Conservation (phyloP, 1,140 invertebrate species). For the Pseudomyrmex gracilis region DNA sequence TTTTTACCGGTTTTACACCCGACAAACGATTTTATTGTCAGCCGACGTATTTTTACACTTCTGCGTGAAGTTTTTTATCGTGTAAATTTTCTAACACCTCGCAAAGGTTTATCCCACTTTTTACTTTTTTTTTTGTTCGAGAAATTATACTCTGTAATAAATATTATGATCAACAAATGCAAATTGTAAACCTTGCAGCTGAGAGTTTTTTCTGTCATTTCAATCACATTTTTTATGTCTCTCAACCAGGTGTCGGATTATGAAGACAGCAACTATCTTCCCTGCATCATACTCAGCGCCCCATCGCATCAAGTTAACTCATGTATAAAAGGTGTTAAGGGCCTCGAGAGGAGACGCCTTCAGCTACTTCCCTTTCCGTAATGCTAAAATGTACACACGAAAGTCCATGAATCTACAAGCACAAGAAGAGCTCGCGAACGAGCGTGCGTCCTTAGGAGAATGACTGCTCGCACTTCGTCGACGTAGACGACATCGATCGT, state of each 20-base stretch:
- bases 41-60: background rate
- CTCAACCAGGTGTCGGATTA: background rate
- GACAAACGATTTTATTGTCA: constrained; percentile 52
- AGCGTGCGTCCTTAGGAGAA: constrained; percentile 36
- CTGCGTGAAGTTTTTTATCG: background rate
- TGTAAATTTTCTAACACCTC: background rate
- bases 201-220: background rate
- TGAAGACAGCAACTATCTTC: background rate
- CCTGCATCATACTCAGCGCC: background rate
- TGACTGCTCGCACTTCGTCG: constrained; percentile 11
- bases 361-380: background rate
- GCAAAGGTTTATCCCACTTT: background rate
- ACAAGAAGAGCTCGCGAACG: background rate
- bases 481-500: constrained; percentile 56
- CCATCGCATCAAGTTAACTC: background rate
- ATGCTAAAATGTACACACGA: background rate
- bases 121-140: background rate
- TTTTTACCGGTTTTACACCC: constrained; percentile 39
- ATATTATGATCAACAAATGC: background rate
- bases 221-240: background rate
- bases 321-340: constrained; percentile 16
- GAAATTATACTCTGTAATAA: background rate
- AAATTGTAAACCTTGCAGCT: background rate
- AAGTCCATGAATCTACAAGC: background rate
- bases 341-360: background rate